Percentiles rank a stretch among this genome's conserved stretches.
phyloP scores from a whole-genome alignment of 1,140 invertebrate genomes.

The Drosophila mayri region DNA sequence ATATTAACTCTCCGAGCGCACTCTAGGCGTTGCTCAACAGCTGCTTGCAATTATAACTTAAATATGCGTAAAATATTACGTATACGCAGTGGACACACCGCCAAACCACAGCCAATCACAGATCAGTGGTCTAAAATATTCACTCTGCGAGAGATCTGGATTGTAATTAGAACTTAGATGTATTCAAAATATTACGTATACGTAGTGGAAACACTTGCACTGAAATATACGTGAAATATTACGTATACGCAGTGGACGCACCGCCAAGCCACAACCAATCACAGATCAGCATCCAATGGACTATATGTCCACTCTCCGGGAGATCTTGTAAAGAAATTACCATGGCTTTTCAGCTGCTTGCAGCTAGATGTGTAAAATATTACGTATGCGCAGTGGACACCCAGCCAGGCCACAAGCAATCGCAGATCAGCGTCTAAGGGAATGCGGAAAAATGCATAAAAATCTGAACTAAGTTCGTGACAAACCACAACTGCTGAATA shows the following conservation, averaged over 20 bases:
- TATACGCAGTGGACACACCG: constrained; percentile 59
- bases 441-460: neutral
- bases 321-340: constrained; percentile 3
- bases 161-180: neutral
- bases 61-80: constrained; percentile 22
- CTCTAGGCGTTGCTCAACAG: neutral
- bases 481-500: neutral
- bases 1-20: neutral
- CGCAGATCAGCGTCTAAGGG: neutral
- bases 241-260: constrained; percentile 59
- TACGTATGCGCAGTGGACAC: constrained; percentile 60
- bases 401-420: constrained; percentile 41
- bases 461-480: constrained; percentile 17
- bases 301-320: neutral
- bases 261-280: constrained; percentile 24
- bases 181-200: constrained; percentile 46
- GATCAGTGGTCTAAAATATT: neutral
- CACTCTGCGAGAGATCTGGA: neutral
- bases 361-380: constrained; percentile 3
- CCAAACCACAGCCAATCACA: constrained; percentile 12
- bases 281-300: too few species aligned
- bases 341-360: neutral
- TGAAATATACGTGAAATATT: constrained; percentile 16
- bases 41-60: neutral
- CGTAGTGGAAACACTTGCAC: constrained; percentile 53